phyloP scores from a whole-genome alignment of 2,797 vertebrate genomes.

The Stomatorhinus walkeri region DNA sequence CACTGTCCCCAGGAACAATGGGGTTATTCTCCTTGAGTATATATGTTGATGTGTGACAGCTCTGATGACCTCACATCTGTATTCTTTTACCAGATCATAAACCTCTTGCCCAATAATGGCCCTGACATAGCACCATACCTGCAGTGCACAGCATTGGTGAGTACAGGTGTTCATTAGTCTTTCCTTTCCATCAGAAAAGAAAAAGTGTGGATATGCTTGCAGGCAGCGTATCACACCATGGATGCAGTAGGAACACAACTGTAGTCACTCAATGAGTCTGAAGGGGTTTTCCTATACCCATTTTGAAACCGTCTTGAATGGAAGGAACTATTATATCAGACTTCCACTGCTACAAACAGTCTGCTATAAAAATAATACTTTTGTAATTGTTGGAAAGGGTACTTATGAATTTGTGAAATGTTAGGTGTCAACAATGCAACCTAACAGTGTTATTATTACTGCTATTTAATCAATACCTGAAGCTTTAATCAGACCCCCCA shows the following conservation, averaged over 20 bases:
- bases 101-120: constrained; percentile 60
- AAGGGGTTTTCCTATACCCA: neutral
- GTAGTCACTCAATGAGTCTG: neutral
- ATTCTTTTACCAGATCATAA: constrained; percentile 64
- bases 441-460: neutral
- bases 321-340: neutral
- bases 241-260: neutral
- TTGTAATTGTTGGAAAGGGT: neutral
- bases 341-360: neutral
- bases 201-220: neutral
- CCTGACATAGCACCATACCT: constrained; percentile 55
- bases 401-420: neutral
- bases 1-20: neutral
- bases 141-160: constrained; percentile 72
- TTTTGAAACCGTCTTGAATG: neutral
- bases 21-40: neutral
- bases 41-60: neutral
- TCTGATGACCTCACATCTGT: neutral
- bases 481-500: neutral
- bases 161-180: constrained; percentile 27
- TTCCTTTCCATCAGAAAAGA: neutral
- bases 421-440: neutral
- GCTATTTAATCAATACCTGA: neutral
- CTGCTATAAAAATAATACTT: neutral
- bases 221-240: neutral